Base-by-base conservation (phyloP, 2,888 invertebrate species). In the Phyllotreta striolata region DNA sequence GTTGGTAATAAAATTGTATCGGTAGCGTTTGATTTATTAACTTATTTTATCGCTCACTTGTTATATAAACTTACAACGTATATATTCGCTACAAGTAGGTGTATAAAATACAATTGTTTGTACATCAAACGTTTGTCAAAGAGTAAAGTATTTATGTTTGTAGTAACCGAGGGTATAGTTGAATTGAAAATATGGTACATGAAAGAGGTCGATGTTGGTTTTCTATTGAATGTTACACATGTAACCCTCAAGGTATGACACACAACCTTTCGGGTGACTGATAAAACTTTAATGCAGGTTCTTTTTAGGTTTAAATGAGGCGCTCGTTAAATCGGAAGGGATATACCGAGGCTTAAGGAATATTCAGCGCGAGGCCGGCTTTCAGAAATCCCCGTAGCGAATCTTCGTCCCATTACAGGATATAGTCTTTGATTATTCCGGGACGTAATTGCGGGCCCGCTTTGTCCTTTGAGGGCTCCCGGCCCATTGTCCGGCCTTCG, bases 351-450 rank as follows among this genome's bases (percentile, higher is more conserved):
- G 73, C 70, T 69, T 65, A 59, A 54, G 61, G 63, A 62, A 69
- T 66, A 66, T 67, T 56, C 62, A 62, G 58, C 67, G 58, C 56
- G 64, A 51, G 57, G 51, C 61, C 60, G 55, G 60, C 62, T 64
- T 56, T 62, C 66, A 72, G 69, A 73, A 74, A 72, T 75, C 73
- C 72, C 74, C 67, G 70, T 66, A 71, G 74, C 72, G 70, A 71
- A 66, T 72, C 74, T 75, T 75, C 69, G 74, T 74, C 75, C 77
- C 76, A 78, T 78, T 77, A 77, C 78, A 75, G 78, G 77, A 78
- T 76, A 77, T 77, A 77, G 78, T 76, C 78, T 79, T 78, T 79
- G 79, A 79, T 79, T 79, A 79, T 79, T 77, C 77, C 73, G 67
- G 62, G 72, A 72, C 75, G 79, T 79, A 79, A 79, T 79, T 78